Base-by-base conservation (phyloP, 92 coral and sea anemone genomes). In the Desmophyllum pertusum region DNA sequence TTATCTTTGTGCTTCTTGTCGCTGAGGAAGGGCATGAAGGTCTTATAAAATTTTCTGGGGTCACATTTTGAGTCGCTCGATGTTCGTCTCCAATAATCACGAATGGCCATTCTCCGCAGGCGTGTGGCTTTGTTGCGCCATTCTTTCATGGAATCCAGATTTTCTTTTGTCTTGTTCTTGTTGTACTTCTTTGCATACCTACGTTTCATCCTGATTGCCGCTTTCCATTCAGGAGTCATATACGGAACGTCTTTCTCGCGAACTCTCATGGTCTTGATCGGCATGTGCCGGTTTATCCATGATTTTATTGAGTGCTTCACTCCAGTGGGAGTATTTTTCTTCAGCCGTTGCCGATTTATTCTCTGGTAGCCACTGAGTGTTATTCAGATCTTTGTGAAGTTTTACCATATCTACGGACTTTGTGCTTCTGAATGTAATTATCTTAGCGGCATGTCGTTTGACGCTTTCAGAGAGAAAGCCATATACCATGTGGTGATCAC, bases 401-500 rank as follows among this genome's bases (percentile, higher is more conserved):
- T 87, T 71, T 11, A 72, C 67, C 42, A 80, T 30, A 45, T 80
- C 76, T 41, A 87, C 42, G 35, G 74, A 35, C 75, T 87, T 87
- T 21, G 61, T 70, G 38, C 86, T 87, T 69, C 90, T 73, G 66
- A 71, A 57, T 74, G 36, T 87, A 45, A 87, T 87, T 6, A 80
- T 70, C 55, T 80, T 75, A 11, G 81, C 81, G 25, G 70, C 64
- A 46, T 86, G 85, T 10, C 51, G 73, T 61, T 79, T 79, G 30
- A 86, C 75, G 2, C 48, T 23, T 65, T 80, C 68, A 35, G 21
- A 2, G n/a, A 86, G 79, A 48, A 79, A 70, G 63, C 78, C 78
- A 46, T 83, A 88, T 15, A 83, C 85, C 84, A 61, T 83, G 62
- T 41, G 39, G 85, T 88, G 91, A 64, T 88, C 91, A 77, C 91